A percentile compares a stretch with the other conserved stretches of the same genome.
phyloP scores from a whole-genome alignment of 2,888 invertebrate genomes.

The Ceramica pisi region DNA sequence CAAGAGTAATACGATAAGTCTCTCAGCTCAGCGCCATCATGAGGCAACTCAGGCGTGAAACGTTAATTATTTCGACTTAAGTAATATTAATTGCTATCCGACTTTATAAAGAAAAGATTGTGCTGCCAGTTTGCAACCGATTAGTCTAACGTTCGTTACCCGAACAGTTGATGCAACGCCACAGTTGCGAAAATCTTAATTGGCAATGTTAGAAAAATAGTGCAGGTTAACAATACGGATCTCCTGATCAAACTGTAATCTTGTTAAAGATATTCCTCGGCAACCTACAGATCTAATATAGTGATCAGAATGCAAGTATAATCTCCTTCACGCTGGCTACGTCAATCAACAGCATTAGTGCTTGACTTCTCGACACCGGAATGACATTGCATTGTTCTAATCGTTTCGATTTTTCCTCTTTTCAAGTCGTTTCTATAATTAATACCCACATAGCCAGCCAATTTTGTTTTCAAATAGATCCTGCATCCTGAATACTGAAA shows the following conservation, averaged over 20 bases:
- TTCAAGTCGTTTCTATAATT: constrained; percentile 5
- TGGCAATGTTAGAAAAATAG: constrained; percentile 70
- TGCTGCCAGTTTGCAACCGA: constrained; percentile 79
- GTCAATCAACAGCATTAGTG: constrained; percentile 11
- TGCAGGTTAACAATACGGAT: constrained; percentile 3
- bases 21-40: constrained; percentile 62
- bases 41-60: constrained; percentile 80
- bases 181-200: constrained; percentile 81
- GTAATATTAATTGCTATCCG: constrained; percentile 86
- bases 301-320: constrained; percentile 9
- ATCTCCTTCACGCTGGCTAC: constrained; percentile 14
- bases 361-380: constrained; percentile 26
- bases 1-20: constrained; percentile 59
- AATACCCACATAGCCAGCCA: constrained; percentile 8
- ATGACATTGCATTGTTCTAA: constrained; percentile 60
- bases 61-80: constrained; percentile 83
- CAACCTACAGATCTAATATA: constrained; percentile 18
- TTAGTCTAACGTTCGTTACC: constrained; percentile 79
- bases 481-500: constrained; percentile 63
- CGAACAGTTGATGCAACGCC: constrained; percentile 73
- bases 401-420: constrained; percentile 38
- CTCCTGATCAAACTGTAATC: constrained; percentile 17
- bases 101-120: constrained; percentile 83
- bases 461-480: constrained; percentile 38
- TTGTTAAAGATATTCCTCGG: constrained; percentile 14